These are phyloP conservation scores for Phenganax stokvisi DNA, from an alignment of 92 coral and sea anemone species.

Conservation along the genomic window DNA sequence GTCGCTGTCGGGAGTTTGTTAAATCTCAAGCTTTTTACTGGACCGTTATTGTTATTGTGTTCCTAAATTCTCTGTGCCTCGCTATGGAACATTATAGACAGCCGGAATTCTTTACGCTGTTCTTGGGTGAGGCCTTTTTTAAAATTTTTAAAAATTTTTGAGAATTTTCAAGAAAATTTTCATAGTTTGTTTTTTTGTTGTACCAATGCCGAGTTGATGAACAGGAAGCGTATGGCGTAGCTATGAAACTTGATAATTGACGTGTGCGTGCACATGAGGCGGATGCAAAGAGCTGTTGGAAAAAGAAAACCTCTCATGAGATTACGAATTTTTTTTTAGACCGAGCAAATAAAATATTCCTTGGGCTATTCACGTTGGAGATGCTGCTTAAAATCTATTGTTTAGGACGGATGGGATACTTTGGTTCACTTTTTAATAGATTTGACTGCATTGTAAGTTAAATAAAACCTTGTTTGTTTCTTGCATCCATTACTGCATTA, in stretches of 20 bases:
- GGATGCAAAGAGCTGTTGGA: too few species aligned
- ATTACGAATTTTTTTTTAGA: slow-evolving; percentile 51
- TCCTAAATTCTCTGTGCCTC: slow-evolving; percentile 78
- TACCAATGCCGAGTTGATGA: too few species aligned
- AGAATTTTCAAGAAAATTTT: too few species aligned
- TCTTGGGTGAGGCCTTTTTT: slow-evolving; percentile 65
- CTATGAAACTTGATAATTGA: too few species aligned
- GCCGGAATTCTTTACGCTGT: slow-evolving; percentile 73
- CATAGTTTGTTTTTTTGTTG: too few species aligned
- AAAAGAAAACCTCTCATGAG: neutral
- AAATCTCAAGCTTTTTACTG: slow-evolving; percentile 92
- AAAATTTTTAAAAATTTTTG: neutral
- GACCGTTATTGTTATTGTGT: slow-evolving; percentile 89
- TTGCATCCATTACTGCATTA: too few species aligned
- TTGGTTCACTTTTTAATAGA: slow-evolving; percentile 95
- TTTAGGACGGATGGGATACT: slow-evolving; percentile 84
- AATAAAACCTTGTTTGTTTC: too few species aligned
- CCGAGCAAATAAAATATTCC: slow-evolving; percentile 90
- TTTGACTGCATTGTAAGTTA: slow-evolving; percentile 93
- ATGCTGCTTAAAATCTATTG: slow-evolving; percentile 96
- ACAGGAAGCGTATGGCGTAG: too few species aligned
- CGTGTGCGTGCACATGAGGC: too few species aligned
- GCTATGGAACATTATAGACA: slow-evolving; percentile 95
- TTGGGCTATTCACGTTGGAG: slow-evolving; percentile 82
- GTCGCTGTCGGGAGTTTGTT: slow-evolving; percentile 77